A percentile compares a stretch with the other conserved stretches of the same genome.
Evolutionary conservation across 2,888 invertebrate genomes (phyloP).

Genomic region (Patella caerulea): DNA sequence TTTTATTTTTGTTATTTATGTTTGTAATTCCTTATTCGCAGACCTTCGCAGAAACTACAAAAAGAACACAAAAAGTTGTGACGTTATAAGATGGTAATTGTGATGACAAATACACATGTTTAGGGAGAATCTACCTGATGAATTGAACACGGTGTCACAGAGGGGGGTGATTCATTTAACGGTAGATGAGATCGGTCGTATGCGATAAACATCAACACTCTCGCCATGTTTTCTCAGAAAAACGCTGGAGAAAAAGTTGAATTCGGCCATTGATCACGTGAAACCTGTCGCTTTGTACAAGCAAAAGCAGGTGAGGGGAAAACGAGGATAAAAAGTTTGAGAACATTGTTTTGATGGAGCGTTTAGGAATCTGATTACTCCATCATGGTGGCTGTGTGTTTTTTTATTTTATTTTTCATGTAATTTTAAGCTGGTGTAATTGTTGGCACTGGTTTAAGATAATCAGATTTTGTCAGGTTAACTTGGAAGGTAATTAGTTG

Average conservation of each 20-base stretch:
- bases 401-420: background rate
- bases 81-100: no score
- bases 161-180: background rate
- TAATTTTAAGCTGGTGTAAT: background rate
- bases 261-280: background rate
- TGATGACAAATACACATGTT: no score
- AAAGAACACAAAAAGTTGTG: no score
- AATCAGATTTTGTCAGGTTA: no score
- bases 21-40: no score
- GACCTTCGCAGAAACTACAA: no score
- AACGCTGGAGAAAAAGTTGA: background rate
- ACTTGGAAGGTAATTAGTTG: no score
- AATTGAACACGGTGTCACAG: background rate
- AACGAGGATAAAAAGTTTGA: background rate
- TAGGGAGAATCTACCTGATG: no score
- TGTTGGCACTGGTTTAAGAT: constrained; percentile 1
- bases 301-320: constrained; percentile 7
- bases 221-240: background rate
- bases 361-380: background rate
- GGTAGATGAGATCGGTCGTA: background rate
- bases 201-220: background rate
- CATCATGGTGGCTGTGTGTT: constrained; percentile 2
- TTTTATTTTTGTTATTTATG: no score
- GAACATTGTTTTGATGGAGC: background rate
- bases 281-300: constrained; percentile 10